Conservation (phyloP, 2,113 vertebrate genomes). For the Silurus glanis region DNA sequence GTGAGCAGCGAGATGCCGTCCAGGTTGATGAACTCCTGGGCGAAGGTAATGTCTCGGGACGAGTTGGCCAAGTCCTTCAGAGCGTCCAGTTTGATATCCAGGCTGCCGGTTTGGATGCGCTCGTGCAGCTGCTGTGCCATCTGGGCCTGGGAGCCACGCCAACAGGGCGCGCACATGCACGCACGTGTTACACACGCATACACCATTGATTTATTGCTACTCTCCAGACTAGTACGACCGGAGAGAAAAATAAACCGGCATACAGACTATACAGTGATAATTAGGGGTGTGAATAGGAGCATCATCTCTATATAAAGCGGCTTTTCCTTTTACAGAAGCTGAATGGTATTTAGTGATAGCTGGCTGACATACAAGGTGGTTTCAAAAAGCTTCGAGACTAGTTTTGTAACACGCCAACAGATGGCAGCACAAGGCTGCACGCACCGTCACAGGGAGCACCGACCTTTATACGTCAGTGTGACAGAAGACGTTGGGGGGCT, state of each 20-base stretch:
- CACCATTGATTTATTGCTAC: background rate
- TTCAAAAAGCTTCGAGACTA: too few relatives aligned
- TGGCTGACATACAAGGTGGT: too few relatives aligned
- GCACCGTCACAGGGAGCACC: too few relatives aligned
- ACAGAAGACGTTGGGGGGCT: too few relatives aligned
- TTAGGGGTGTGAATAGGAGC: too few relatives aligned
- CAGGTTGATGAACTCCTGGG: constrained; percentile 97
- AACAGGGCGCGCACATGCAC: constrained; percentile 26
- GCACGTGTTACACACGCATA: constrained; percentile 5
- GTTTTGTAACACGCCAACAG: too few relatives aligned
- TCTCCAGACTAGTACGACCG: too few relatives aligned
- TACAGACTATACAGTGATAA: background rate
- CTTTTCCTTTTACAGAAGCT: too few relatives aligned
- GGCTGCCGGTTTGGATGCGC: constrained; percentile 92
- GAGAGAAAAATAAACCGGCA: background rate
- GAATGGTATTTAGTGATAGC: too few relatives aligned
- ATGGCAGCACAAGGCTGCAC: too few relatives aligned
- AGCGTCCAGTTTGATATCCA: constrained; percentile 94
- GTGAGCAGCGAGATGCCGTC: constrained; percentile 95
- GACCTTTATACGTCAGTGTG: too few relatives aligned
- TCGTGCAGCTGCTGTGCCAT: constrained; percentile 90
- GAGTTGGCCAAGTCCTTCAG: constrained; percentile 93
- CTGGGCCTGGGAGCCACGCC: constrained; percentile 75
- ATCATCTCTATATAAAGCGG: too few relatives aligned
- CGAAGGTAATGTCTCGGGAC: constrained; percentile 93